A percentile compares a stretch with the other conserved stretches of the same genome.
These are phyloP conservation scores for Emys orbicularis DNA, from an alignment of 2,797 vertebrate genomes.

Conservation along the genomic window DNA sequence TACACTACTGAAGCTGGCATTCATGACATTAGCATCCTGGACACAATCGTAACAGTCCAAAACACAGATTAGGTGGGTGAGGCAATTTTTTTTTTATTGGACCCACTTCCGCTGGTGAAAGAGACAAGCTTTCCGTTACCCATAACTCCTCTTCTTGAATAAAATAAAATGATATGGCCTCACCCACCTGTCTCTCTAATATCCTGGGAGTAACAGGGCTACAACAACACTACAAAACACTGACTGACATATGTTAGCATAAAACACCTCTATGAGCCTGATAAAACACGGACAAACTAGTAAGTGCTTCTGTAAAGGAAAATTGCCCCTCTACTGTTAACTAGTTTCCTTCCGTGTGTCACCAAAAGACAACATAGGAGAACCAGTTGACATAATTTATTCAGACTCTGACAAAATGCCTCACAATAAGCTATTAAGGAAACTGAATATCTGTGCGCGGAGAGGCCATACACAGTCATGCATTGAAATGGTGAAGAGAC, in stretches of 20 bases:
- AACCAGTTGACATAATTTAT: not conserved
- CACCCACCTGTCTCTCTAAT: too few species aligned
- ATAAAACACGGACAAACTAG: not conserved
- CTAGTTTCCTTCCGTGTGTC: fast-evolving
- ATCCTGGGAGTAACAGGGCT: too few species aligned
- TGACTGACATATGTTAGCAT: too few species aligned
- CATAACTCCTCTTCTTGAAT: too few species aligned
- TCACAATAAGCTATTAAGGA: not conserved
- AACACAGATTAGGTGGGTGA: not conserved
- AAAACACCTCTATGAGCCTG: fast-evolving
- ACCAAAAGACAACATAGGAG: not conserved
- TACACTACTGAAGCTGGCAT: not conserved
- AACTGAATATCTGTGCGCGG: not conserved
- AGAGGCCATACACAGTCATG: not conserved
- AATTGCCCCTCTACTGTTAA: fast-evolving
- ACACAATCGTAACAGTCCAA: fast-evolving
- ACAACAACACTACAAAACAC: not conserved
- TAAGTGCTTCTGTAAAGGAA: fast-evolving
- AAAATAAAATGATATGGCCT: too few species aligned
- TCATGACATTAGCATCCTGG: fast-evolving
- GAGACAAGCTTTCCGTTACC: not conserved
- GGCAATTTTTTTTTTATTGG: not conserved
- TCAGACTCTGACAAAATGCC: not conserved
- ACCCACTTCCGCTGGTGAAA: not conserved
- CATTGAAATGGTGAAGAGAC: too few species aligned